A percentile compares a stretch with the other conserved stretches of the same genome.
These are phyloP conservation scores for Aramus guarauna DNA, from an alignment of 2,113 vertebrate species.

Conservation along the genomic window DNA sequence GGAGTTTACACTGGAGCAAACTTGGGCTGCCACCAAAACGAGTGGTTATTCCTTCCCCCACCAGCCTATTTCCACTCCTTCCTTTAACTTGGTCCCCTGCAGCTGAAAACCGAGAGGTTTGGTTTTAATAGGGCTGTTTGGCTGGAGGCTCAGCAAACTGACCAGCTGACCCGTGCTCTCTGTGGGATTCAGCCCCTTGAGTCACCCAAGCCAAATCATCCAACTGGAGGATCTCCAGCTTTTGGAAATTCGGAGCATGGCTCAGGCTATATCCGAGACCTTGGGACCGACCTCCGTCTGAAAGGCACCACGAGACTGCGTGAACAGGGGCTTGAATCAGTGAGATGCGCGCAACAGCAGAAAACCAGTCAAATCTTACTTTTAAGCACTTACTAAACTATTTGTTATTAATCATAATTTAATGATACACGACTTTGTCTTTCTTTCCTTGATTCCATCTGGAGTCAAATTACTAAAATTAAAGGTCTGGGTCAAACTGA, in stretches of 20 bases:
- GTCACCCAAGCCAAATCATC: fast-evolving
- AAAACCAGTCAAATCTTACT: not conserved
- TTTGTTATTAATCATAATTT: not conserved
- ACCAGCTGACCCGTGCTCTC: not conserved
- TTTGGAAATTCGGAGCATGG: fast-evolving
- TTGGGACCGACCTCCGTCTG: not conserved
- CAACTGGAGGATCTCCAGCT: not conserved
- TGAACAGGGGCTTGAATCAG: not conserved
- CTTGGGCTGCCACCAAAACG: not conserved
- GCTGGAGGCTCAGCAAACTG: not conserved
- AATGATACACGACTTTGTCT: not conserved
- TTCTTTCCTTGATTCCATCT: not conserved
- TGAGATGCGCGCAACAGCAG: not conserved
- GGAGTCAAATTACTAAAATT: not conserved
- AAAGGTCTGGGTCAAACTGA: not conserved
- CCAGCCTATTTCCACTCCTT: not conserved
- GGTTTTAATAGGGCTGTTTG: not conserved
- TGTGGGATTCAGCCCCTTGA: not conserved
- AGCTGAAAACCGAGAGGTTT: not conserved
- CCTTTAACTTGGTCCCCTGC: not conserved
- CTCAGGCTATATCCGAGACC: not conserved
- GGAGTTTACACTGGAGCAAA: not conserved
- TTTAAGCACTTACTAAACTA: not conserved
- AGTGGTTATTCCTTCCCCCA: not conserved
- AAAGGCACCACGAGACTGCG: fast-evolving